Evolutionary conservation across 2,888 invertebrate genomes (phyloP).

Genomic region (Phragmatobia fuliginosa): DNA sequence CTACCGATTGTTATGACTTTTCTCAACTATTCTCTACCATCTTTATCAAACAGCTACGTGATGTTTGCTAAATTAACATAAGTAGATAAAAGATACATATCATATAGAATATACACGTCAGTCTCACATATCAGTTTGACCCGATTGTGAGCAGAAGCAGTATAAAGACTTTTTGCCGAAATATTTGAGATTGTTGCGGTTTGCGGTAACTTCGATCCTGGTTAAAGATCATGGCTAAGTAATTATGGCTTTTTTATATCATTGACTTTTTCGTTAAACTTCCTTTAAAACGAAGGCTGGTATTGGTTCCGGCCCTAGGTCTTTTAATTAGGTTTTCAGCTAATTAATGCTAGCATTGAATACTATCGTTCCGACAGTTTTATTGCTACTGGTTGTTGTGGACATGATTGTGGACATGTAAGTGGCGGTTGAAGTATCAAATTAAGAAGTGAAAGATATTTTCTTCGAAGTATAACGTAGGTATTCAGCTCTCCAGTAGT

Average conservation of each 20-base stretch:
- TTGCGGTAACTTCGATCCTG: conserved; percentile 39
- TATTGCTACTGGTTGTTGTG: conserved; percentile 26
- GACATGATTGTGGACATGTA: conserved; percentile 25
- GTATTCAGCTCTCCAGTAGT: neutral
- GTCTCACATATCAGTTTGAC: conserved; percentile 49
- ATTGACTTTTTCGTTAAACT: conserved; percentile 59
- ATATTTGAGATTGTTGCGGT: conserved; percentile 41
- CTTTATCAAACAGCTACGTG: neutral
- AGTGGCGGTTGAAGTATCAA: neutral
- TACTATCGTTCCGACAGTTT: conserved; percentile 47
- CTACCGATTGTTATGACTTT: conserved; percentile 32
- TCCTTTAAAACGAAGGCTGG: conserved; percentile 67
- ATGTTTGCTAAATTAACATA: conserved; percentile 5
- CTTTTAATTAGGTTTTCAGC: conserved; percentile 52
- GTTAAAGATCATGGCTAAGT: conserved; percentile 45
- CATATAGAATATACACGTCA: conserved; percentile 26
- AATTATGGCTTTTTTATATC: conserved; percentile 45
- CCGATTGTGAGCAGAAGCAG: conserved; percentile 46
- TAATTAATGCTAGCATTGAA: conserved; percentile 53
- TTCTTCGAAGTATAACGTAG: neutral
- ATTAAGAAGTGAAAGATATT: neutral
- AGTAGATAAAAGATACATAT: conserved; percentile 22
- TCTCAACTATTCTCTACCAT: conserved; percentile 7
- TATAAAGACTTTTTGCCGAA: conserved; percentile 46
- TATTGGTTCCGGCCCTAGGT: conserved; percentile 61